These are phyloP conservation scores for Orchesellides sinensis DNA, from an alignment of 2,888 invertebrate species.

Conservation along the genomic window DNA sequence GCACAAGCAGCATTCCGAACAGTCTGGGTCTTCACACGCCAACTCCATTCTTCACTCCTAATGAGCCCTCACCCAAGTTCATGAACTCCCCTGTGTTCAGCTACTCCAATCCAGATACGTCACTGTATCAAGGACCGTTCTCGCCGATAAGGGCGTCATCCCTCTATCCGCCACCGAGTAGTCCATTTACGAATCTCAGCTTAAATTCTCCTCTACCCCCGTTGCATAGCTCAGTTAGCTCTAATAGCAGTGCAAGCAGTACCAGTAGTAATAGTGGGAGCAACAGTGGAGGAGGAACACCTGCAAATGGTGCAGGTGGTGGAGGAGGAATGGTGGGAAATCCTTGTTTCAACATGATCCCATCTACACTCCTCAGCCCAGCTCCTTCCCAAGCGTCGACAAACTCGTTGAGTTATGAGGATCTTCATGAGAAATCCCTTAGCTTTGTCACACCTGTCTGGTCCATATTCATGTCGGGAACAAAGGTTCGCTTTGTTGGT, in stretches of 20 bases:
- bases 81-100: constrained; percentile 74
- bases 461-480: constrained; percentile 77
- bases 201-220: constrained; percentile 64
- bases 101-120: constrained; percentile 73
- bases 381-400: constrained; percentile 76
- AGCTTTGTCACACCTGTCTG: constrained; percentile 77
- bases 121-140: constrained; percentile 74
- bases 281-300: constrained; percentile 41
- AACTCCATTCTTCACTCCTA: constrained; percentile 74
- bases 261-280: constrained; percentile 59
- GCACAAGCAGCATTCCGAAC: constrained; percentile 50
- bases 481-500: constrained; percentile 71
- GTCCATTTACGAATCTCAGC: constrained; percentile 72
- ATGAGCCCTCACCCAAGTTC: constrained; percentile 74
- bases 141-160: constrained; percentile 72
- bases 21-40: constrained; percentile 70
- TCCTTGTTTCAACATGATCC: constrained; percentile 72
- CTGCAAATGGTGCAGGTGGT: constrained; percentile 32
- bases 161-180: constrained; percentile 72
- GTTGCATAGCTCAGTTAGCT: constrained; percentile 43
- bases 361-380: constrained; percentile 75
- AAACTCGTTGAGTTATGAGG: constrained; percentile 76
- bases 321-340: constrained; percentile 50
- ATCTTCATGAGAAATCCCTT: constrained; percentile 74
- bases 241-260: constrained; percentile 46